Conservation (phyloP, 2,888 invertebrate species). For the Microctonus hyperodae region DNA sequence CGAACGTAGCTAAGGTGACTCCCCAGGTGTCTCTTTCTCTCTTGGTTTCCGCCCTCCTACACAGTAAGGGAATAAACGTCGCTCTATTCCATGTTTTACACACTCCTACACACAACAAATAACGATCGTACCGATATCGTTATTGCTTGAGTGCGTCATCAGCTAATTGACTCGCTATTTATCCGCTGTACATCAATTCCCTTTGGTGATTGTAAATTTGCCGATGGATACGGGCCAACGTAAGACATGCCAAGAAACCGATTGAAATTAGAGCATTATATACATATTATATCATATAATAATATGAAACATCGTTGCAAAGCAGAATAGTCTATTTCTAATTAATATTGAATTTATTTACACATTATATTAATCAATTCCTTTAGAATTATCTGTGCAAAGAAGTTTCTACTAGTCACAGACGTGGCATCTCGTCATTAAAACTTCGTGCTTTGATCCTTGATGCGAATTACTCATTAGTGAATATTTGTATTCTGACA, state of each 20-base stretch:
- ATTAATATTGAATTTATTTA: not conserved
- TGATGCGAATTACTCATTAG: not conserved
- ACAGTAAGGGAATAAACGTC: not conserved
- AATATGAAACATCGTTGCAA: too few relatives aligned
- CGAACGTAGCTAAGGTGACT: not conserved
- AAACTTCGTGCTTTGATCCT: conserved; percentile 15
- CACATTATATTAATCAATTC: not conserved
- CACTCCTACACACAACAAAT: not conserved
- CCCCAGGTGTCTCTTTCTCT: not conserved
- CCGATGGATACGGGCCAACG: not conserved
- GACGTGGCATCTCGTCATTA: not conserved
- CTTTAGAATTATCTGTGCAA: not conserved
- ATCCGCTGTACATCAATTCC: not conserved
- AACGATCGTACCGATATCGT: not conserved
- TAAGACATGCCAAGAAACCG: not conserved
- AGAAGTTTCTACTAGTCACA: not conserved
- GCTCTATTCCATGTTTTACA: not conserved
- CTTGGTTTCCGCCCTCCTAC: not conserved
- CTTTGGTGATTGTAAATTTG: conserved; percentile 5
- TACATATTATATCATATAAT: too few relatives aligned
- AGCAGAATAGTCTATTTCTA: too few relatives aligned
- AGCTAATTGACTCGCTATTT: conserved; percentile 2
- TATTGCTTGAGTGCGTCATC: conserved; percentile 8
- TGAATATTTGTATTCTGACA: not conserved
- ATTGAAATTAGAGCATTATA: conserved; percentile 1